Evolutionary conservation across 2,797 vertebrate genomes (phyloP).

Genomic region (Sebastes alutus): DNA sequence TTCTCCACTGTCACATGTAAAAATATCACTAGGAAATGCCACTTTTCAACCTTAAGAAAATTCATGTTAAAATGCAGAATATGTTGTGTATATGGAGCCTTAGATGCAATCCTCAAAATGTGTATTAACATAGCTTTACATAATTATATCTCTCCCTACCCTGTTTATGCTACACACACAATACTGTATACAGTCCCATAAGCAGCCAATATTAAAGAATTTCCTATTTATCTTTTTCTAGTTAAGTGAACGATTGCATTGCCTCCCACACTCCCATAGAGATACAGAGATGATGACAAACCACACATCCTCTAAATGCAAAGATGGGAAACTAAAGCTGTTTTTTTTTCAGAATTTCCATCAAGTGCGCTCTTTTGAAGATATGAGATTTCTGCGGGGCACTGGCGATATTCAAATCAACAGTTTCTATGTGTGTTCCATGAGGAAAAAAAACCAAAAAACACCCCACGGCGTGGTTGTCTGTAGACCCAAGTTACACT

Average conservation of each 20-base stretch:
- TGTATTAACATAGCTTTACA: neutral
- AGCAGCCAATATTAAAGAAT: neutral
- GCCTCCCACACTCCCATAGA: neutral
- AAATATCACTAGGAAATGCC: conserved; percentile 1
- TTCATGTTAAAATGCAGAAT: neutral
- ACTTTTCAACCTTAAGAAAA: conserved; percentile 22
- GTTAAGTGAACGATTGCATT: neutral
- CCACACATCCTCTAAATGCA: neutral
- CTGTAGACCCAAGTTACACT: conserved; percentile 35
- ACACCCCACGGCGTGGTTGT: neutral
- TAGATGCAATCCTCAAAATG: neutral
- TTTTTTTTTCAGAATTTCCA: neutral
- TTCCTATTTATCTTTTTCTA: neutral
- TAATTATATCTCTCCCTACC: neutral
- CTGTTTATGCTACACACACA: neutral
- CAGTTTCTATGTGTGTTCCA: conserved; percentile 1
- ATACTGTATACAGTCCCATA: neutral
- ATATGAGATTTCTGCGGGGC: neutral
- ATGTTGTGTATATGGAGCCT: neutral
- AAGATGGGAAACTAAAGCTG: neutral
- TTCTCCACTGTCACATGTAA: conserved; percentile 24
- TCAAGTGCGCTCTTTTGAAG: neutral
- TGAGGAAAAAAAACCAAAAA: neutral
- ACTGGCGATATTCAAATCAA: conserved; percentile 14
- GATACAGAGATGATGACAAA: neutral